A percentile compares a stretch with the other conserved stretches of the same genome.
phyloP scores from a whole-genome alignment of 2,888 invertebrate species.

The Acronicta leporina region DNA sequence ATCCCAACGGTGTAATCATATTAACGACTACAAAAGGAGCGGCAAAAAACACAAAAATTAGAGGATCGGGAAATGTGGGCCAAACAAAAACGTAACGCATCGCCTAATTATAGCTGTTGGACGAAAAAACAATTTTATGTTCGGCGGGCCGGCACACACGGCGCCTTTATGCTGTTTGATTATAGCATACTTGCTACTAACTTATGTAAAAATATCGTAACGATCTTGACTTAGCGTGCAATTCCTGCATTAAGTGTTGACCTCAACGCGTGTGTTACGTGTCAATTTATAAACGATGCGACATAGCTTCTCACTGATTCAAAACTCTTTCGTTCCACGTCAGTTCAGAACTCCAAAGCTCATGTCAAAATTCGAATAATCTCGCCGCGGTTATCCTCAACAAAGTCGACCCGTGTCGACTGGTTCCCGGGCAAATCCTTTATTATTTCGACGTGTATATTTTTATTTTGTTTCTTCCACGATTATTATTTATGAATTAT shows the following conservation, averaged over 20 bases:
- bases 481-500: slow-evolving; percentile 90
- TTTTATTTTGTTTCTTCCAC: slow-evolving; percentile 86
- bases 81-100: slow-evolving; percentile 89
- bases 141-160: slow-evolving; percentile 77
- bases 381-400: slow-evolving; percentile 23
- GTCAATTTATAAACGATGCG: slow-evolving; percentile 34
- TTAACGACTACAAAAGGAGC: slow-evolving; percentile 89
- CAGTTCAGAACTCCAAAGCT: slow-evolving; percentile 6
- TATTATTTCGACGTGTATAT: slow-evolving; percentile 88
- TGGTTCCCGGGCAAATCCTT: slow-evolving; percentile 79
- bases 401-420: slow-evolving; percentile 74
- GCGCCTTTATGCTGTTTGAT: slow-evolving; percentile 67
- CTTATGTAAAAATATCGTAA: slow-evolving; percentile 55
- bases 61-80: slow-evolving; percentile 89
- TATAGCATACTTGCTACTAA: slow-evolving; percentile 62
- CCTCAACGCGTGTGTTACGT: slow-evolving; percentile 34
- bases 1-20: slow-evolving; percentile 89
- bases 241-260: slow-evolving; percentile 45
- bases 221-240: slow-evolving; percentile 46
- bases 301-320: slow-evolving; percentile 15
- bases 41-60: slow-evolving; percentile 88
- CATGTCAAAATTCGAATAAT: slow-evolving; percentile 20
- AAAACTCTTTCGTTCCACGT: slow-evolving; percentile 10
- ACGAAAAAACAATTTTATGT: slow-evolving; percentile 88
- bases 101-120: slow-evolving; percentile 88